Evolutionary conservation across 2,113 vertebrate species (phyloP).

Genomic region (Pipa parva): DNA sequence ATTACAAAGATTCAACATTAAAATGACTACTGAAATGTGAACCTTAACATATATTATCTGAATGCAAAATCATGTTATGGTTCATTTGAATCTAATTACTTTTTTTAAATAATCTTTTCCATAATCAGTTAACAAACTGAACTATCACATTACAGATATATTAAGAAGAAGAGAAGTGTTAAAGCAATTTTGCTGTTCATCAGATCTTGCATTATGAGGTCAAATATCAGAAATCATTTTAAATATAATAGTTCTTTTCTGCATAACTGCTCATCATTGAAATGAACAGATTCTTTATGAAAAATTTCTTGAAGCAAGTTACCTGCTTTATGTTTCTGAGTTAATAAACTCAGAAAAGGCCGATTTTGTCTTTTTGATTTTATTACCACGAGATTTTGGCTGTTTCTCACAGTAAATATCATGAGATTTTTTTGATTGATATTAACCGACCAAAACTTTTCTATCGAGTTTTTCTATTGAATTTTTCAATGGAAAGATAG

Average conservation of each 20-base stretch:
- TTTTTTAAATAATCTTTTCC: neutral
- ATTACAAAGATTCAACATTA: too few species aligned
- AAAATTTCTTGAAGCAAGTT: neutral
- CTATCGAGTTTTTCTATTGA: too few species aligned
- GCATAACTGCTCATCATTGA: conserved; percentile 24
- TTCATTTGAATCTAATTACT: conserved; percentile 18
- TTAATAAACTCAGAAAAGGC: too few species aligned
- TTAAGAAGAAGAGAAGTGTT: conserved; percentile 15
- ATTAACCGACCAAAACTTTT: too few species aligned
- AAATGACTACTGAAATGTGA: too few species aligned
- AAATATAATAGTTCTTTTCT: conserved; percentile 35
- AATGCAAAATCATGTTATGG: conserved; percentile 2
- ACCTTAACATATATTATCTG: too few species aligned
- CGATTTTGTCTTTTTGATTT: too few species aligned
- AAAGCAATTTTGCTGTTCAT: conserved; percentile 25
- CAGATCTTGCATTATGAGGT: conserved; percentile 16
- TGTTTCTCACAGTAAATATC: too few species aligned
- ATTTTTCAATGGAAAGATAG: too few species aligned
- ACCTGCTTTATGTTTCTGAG: too few species aligned
- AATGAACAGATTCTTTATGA: conserved; percentile 23
- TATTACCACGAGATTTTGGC: too few species aligned
- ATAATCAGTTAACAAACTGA: neutral
- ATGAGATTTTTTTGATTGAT: too few species aligned
- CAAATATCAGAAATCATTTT: conserved; percentile 19
- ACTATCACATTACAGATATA: conserved; percentile 11